Percentiles rank a stretch among this genome's conserved stretches.
Conservation (phyloP, 2,797 vertebrate genomes). For the Epinephelus malabaricus region DNA sequence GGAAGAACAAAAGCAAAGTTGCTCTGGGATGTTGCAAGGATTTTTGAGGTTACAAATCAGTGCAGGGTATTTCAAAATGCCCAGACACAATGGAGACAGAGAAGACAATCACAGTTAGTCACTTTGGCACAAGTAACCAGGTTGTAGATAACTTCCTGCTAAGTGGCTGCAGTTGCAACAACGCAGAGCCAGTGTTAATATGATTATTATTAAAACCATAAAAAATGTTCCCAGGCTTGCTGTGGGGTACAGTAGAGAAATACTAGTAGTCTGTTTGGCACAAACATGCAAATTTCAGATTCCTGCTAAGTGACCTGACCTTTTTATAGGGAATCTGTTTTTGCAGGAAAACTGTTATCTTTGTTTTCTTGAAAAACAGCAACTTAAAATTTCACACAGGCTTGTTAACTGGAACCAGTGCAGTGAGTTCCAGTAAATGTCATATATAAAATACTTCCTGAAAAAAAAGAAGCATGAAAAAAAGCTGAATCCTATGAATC, state of each 20-base stretch:
- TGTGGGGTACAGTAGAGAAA: too few species aligned
- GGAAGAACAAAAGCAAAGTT: background rate
- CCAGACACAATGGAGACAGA: background rate
- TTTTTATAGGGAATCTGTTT: background rate
- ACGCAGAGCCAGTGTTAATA: accelerated
- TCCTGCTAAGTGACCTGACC: too few species aligned
- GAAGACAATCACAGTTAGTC: background rate
- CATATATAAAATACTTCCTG: too few species aligned
- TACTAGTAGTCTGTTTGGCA: background rate
- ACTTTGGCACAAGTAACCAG: background rate
- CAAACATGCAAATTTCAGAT: background rate
- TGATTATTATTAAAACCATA: too few species aligned
- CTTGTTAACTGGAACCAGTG: too few species aligned
- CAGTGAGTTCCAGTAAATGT: background rate
- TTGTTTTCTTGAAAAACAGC: background rate
- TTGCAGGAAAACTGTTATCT: background rate
- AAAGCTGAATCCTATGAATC: too few species aligned
- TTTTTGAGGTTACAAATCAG: background rate
- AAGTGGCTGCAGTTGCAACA: too few species aligned
- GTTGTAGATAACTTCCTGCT: background rate
- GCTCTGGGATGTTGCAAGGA: background rate
- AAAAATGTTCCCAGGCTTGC: background rate
- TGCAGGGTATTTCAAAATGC: background rate
- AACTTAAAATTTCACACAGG: too few species aligned
- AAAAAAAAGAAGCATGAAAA: background rate